Evolutionary conservation across 2,113 vertebrate species (phyloP).

Genomic region (Nanger granti): DNA sequence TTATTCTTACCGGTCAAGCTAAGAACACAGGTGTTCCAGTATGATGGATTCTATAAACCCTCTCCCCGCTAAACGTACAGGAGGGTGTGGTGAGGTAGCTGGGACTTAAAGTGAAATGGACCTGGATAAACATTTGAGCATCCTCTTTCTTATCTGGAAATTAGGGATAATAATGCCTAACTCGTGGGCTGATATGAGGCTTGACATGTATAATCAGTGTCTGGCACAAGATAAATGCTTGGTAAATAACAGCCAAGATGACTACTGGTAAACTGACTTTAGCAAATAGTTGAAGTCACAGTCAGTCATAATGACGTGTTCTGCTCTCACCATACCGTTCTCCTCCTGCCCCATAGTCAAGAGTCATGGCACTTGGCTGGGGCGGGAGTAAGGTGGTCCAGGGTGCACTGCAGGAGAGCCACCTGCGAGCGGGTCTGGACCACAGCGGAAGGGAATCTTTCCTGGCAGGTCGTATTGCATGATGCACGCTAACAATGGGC

Average conservation of each 20-base stretch:
- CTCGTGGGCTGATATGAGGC: background rate
- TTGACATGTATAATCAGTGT: too few relatives aligned
- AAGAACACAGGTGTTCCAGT: background rate
- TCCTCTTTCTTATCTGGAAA: background rate
- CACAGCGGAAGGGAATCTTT: rapidly evolving
- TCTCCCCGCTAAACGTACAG: rapidly evolving
- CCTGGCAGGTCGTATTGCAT: rapidly evolving
- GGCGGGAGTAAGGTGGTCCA: rapidly evolving
- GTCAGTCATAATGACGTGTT: rapidly evolving
- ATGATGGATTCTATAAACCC: background rate
- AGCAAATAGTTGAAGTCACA: background rate
- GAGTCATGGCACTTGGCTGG: background rate
- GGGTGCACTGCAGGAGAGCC: rapidly evolving
- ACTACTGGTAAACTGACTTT: too few relatives aligned
- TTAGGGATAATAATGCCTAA: rapidly evolving
- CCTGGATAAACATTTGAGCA: background rate
- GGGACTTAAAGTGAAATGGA: too few relatives aligned
- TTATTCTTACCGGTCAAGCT: background rate
- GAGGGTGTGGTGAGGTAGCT: background rate
- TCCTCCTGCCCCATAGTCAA: background rate
- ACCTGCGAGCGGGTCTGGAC: rapidly evolving
- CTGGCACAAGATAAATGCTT: background rate
- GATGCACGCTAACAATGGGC: background rate
- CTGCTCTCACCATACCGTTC: background rate
- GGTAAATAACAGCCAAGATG: background rate